Base-by-base conservation (phyloP, 2,888 invertebrate species). In the Heliconius ismenius region DNA sequence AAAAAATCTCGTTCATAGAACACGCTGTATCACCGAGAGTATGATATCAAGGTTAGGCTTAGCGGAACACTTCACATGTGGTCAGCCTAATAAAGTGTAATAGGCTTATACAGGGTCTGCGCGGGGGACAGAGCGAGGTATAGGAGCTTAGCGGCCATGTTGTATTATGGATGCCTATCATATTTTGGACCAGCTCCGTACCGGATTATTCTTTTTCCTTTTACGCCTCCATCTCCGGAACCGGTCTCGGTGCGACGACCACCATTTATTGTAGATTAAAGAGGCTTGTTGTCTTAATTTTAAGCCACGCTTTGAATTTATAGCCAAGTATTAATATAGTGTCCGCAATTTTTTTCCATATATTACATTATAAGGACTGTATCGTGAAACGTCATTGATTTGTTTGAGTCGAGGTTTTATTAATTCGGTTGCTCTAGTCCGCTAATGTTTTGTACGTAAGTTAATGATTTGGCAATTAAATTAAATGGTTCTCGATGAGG, bases 241-340 rank as follows among this genome's bases (percentile, higher is more conserved):
- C 93, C 93, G 93, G 93, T 94, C 92, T 90, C 86, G 83, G 87
- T 88, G 89, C 90, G 92, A 90, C 92, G 92, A 90, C 92, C 90
- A 90, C 91, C 93, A 93, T 94, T 93, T 94, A 94, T 94, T 93
- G 92, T 93, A 94, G 94, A 94, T 94, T 94, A 94, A 94, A 94
- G 91, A 93, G 93, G 90, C 91, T 93, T 94, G 94, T 94, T 94
- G 94, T 94, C 94, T 94, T 94, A 94, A 94, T 94, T 94, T 94
- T 93, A 92, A 94, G 91, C 90, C 91, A 90, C 89, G 89, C 89
- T 92, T 32, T 91, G 93, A 94, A 94, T 93, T 94, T 94, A 94
- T 93, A 89, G 87, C 86, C 87, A 89, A 89, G 88, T 93, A 92
- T 92, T 92, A 92, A 92, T 91, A 91, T 89, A 87, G 86, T 89